Conservation (phyloP, 2,797 vertebrate genomes). For the Pogonophryne albipinna region DNA sequence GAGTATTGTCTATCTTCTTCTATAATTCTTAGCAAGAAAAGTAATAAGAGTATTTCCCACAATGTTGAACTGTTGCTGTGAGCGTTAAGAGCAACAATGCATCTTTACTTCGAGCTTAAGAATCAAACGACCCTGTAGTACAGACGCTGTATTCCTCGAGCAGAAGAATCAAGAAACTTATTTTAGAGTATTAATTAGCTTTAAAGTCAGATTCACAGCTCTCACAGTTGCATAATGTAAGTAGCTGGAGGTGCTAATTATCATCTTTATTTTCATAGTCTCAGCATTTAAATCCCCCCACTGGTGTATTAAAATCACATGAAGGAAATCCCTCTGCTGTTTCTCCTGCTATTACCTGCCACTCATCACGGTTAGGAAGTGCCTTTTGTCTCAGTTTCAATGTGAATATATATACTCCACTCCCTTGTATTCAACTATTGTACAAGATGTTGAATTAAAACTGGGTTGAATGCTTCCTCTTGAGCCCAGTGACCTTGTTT, state of each 20-base stretch:
- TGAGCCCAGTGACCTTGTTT: conserved; percentile 60
- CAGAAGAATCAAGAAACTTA: conserved; percentile 37
- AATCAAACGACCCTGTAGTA: neutral
- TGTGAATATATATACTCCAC: conserved; percentile 33
- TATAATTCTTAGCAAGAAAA: neutral
- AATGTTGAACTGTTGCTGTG: neutral
- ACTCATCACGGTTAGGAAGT: conserved; percentile 34
- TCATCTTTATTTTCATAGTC: conserved; percentile 53
- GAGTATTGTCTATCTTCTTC: neutral
- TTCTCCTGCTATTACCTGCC: conserved; percentile 50
- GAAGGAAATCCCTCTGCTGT: conserved; percentile 47
- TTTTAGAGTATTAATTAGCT: conserved; percentile 47
- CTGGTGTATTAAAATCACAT: conserved; percentile 44
- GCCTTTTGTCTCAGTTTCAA: conserved; percentile 39
- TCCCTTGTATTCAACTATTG: conserved; percentile 34
- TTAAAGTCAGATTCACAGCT: conserved; percentile 1
- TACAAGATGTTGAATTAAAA: conserved; percentile 46
- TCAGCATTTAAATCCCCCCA: conserved; percentile 25
- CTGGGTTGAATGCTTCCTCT: conserved; percentile 46
- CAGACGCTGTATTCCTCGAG: neutral
- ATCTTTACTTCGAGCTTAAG: too few species aligned
- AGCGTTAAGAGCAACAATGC: neutral
- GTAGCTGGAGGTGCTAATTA: conserved; percentile 53
- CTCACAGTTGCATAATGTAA: conserved; percentile 36
- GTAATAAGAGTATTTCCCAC: neutral